phyloP scores from a whole-genome alignment of 2,888 invertebrate species.

The Nomada fabriciana region DNA sequence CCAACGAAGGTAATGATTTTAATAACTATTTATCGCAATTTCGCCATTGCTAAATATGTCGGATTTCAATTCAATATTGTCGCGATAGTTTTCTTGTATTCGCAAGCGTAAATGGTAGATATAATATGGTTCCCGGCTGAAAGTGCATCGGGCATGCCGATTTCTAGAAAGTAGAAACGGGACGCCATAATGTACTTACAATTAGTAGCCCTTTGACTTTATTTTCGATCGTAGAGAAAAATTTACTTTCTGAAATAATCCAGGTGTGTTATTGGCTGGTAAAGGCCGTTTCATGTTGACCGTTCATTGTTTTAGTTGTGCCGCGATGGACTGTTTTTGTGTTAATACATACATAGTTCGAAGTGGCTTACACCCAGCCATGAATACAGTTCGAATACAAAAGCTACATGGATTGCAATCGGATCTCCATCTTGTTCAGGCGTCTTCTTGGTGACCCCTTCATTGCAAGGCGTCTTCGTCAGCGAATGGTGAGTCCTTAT shows the following conservation, averaged over 20 bases:
- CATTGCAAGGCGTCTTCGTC: not conserved
- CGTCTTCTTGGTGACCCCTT: not conserved
- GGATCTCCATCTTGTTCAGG: conserved; percentile 3
- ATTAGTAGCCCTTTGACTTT: conserved; percentile 80
- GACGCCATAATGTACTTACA: conserved; percentile 37
- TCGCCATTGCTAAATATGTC: not conserved
- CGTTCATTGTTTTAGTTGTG: conserved; percentile 82
- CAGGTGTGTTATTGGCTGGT: conserved; percentile 83
- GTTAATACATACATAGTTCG: conserved; percentile 83
- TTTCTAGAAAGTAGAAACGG: conserved; percentile 59
- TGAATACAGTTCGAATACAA: conserved; percentile 67
- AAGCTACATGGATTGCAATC: conserved; percentile 57
- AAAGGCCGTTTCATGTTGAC: conserved; percentile 83
- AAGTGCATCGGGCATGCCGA: conserved; percentile 59
- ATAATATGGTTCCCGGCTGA: conserved; percentile 16
- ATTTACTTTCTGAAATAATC: conserved; percentile 83
- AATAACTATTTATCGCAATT: not conserved
- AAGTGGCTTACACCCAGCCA: conserved; percentile 74
- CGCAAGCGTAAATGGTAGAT: not conserved
- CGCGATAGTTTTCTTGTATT: not conserved
- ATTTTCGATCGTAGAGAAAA: conserved; percentile 77
- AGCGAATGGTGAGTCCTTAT: not conserved
- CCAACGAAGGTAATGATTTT: not conserved
- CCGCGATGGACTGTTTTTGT: conserved; percentile 79
- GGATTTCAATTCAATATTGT: conserved; percentile 26